phyloP scores from a whole-genome alignment of 2,888 invertebrate genomes.

The Germaria angustata region DNA sequence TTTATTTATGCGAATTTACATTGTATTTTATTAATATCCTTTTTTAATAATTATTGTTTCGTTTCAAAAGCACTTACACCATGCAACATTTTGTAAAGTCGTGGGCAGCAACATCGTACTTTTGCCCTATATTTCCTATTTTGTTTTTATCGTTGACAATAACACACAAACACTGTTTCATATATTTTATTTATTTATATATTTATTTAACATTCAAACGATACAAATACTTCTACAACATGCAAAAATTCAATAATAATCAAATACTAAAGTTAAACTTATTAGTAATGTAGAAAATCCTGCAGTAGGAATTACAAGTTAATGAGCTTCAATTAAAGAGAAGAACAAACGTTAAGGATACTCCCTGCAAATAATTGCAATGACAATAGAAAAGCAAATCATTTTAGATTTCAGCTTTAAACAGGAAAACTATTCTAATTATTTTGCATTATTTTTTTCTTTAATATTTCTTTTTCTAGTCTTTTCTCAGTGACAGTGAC shows the following conservation, averaged over 20 bases:
- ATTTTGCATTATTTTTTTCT: background rate
- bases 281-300: no score
- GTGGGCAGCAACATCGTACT: background rate
- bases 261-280: background rate
- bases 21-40: no score
- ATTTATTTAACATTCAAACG: background rate
- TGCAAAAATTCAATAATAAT: background rate
- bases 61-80: background rate
- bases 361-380: background rate
- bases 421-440: background rate
- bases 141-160: background rate
- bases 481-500: background rate
- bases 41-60: background rate
- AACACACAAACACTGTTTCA: background rate
- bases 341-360: no score
- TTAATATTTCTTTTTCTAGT: background rate
- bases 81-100: background rate
- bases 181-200: no score
- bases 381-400: background rate
- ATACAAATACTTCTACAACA: background rate
- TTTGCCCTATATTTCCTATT: background rate
- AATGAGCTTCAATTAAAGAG: no score
- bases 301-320: no score
- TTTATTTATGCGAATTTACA: no score
- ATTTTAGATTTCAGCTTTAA: background rate